Base-by-base conservation (phyloP, 2,888 invertebrate species). In the Macropis europaea region DNA sequence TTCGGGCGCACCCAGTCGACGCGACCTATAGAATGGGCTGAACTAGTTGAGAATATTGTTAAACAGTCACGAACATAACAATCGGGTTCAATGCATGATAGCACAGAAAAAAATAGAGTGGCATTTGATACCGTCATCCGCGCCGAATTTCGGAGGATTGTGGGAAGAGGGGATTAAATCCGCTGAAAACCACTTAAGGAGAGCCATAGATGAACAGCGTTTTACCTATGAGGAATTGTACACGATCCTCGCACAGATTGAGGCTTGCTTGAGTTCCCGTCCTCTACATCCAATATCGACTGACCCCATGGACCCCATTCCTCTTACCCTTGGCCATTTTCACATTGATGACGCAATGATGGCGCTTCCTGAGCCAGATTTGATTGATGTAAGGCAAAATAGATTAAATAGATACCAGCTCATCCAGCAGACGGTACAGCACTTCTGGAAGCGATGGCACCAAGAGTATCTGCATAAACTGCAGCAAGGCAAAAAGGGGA, bases 181-280 rank as follows among this genome's bases (percentile, higher is more conserved):
- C 0, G 76, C 81, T 0, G 88, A 88, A 67, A 52, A 60, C 30
- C 83, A 87, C 59, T 45, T 87, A 4, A 68, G 70, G n/a, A 59
- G 81, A 13, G 59, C 80, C 2, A 60, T 80, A 2, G 80, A 82
- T 0, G 66, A 76, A 9, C 5, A 53, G 1, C 47, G 45, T 6
- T 42, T 85, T 4, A 85, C 79, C 0, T 82, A 69, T 43, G 82
- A 87, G 30, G 79, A 87, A 36, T 71, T 81, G 3, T 50, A 43
- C 13, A 84, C 77, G 0, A 5, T 74, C 5, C 13, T 78, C 3
- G 32, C 40, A 2, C 53, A 76, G 38, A 62, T 82, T 15, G 81
- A 83, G 22, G 71, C 76, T 1, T 59, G 57, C 11, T 15, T 78
- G 5, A 79, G 81, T 48, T 81, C 80, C 1, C 47, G 79, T 15